Evolutionary conservation across 2,888 invertebrate genomes (phyloP).

Genomic region (Phaonia tiefii): DNA sequence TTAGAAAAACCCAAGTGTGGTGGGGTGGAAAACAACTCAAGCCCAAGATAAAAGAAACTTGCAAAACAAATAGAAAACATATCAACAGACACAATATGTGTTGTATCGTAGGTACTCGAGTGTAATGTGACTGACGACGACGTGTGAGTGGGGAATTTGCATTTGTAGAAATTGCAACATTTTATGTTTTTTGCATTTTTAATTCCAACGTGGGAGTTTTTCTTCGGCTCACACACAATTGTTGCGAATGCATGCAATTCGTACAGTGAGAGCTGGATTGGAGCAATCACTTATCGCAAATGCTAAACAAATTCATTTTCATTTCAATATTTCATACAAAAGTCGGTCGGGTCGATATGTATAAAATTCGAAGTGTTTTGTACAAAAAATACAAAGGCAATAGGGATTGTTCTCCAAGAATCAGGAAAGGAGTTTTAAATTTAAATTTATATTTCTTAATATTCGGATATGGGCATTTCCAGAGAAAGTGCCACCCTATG

Average conservation of each 20-base stretch:
- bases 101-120: background rate
- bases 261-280: background rate
- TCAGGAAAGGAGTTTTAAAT: no score
- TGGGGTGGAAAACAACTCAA: background rate
- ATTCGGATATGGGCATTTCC: no score
- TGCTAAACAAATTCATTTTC: no score
- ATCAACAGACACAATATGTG: constrained; percentile 11
- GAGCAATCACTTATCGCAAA: no score
- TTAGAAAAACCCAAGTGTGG: constrained; percentile 49
- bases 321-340: no score
- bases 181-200: background rate
- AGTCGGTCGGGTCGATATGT: no score
- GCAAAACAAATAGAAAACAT: constrained; percentile 24
- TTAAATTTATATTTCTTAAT: no score
- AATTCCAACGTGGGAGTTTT: constrained; percentile 63
- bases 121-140: background rate
- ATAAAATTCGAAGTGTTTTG: no score
- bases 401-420: no score
- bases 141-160: constrained; percentile 50
- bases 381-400: no score
- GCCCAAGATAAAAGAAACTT: background rate
- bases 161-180: constrained; percentile 62
- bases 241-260: background rate
- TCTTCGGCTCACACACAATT: constrained; percentile 27
- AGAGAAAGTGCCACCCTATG: no score